Conservation (phyloP, 2,113 vertebrate genomes). For the Pteruthius melanotis region DNA sequence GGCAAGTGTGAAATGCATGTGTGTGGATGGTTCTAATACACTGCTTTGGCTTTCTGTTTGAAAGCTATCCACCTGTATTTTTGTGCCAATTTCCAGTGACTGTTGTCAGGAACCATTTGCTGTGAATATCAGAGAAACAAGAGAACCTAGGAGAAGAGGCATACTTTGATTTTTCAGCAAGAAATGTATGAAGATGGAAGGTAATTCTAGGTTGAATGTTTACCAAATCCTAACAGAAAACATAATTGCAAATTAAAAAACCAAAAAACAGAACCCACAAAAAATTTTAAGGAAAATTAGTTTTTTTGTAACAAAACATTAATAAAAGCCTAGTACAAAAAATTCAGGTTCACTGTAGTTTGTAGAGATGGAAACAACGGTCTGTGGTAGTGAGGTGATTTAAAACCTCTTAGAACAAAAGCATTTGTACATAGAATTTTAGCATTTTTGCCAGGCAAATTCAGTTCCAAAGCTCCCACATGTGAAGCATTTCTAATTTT, state of each 20-base stretch:
- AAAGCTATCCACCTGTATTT: background rate
- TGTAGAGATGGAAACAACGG: background rate
- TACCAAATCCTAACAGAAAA: background rate
- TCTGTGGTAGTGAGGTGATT: background rate
- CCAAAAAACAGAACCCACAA: background rate
- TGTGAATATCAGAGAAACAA: background rate
- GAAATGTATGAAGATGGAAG: background rate
- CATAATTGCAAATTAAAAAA: background rate
- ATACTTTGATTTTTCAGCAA: background rate
- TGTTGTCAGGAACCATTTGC: background rate
- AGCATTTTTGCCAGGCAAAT: background rate
- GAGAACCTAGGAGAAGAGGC: background rate
- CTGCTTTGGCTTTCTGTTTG: background rate
- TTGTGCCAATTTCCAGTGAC: background rate
- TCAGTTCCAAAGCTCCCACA: background rate
- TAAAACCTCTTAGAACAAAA: background rate
- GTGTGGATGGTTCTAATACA: background rate
- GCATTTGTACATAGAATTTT: background rate
- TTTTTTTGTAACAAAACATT: background rate
- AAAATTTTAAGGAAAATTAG: background rate
- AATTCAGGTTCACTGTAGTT: background rate
- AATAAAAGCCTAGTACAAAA: background rate
- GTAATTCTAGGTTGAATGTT: background rate
- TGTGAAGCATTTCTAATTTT: constrained; percentile 45
- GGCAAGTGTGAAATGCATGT: background rate